A percentile compares a stretch with the other conserved stretches of the same genome.
These are phyloP conservation scores for Argyrosomus japonicus DNA, from an alignment of 2,113 vertebrate species.

Conservation along the genomic window DNA sequence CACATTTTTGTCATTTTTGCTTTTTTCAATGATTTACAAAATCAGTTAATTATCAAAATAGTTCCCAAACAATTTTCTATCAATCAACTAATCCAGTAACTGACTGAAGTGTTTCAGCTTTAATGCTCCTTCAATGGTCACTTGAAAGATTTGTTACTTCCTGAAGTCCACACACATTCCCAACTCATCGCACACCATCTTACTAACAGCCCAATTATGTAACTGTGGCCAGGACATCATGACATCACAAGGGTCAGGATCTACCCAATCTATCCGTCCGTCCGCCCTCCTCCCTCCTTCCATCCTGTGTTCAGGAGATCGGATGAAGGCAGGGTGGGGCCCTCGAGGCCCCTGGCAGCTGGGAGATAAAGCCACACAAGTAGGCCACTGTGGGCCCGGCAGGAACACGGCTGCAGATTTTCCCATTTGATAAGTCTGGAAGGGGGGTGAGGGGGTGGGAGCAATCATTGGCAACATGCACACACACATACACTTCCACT, in stretches of 20 bases:
- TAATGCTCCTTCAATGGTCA: background rate
- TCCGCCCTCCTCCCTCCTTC: conserved; percentile 14
- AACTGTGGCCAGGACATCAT: conserved; percentile 20
- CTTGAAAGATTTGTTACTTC: background rate
- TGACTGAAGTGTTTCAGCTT: too few species aligned
- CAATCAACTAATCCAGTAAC: too few species aligned
- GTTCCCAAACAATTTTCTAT: background rate
- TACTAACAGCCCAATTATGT: conserved; percentile 37
- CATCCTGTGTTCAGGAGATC: conserved; percentile 54
- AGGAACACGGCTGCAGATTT: conserved; percentile 79
- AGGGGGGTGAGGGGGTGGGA: conserved; percentile 39
- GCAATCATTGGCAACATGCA: conserved; percentile 52
- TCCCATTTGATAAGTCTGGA: conserved; percentile 80
- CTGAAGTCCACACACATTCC: background rate
- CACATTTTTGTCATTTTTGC: background rate
- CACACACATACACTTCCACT: conserved; percentile 6
- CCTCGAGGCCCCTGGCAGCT: conserved; percentile 44
- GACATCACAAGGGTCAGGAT: conserved; percentile 52
- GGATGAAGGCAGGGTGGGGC: conserved; percentile 67
- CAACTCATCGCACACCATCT: conserved; percentile 12
- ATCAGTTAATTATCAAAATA: background rate
- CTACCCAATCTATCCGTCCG: conserved; percentile 26
- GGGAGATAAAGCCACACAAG: conserved; percentile 73
- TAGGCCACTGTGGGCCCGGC: conserved; percentile 57
- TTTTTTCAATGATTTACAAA: background rate